phyloP scores from a whole-genome alignment of 2,113 vertebrate genomes.

The Leptocoma aspasia region DNA sequence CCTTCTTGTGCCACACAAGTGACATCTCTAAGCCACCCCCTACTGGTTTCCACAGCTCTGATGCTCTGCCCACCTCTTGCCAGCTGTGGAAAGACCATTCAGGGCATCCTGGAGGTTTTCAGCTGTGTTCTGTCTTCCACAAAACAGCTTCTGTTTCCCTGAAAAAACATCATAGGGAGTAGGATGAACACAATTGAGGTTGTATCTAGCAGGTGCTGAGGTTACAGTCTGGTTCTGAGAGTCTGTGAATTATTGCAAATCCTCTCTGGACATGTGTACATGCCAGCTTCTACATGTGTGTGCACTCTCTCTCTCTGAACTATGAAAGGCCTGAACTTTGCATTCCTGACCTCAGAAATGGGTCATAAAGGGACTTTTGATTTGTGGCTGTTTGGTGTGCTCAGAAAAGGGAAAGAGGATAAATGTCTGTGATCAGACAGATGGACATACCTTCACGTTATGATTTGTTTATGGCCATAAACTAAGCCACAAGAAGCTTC shows the following conservation, averaged over 20 bases:
- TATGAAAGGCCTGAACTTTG: not conserved
- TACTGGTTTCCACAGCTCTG: not conserved
- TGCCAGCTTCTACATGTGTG: rapidly evolving
- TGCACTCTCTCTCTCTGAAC: not conserved
- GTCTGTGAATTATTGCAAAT: not conserved
- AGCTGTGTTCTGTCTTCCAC: not conserved
- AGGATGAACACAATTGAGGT: not conserved
- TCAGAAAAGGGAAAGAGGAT: not conserved
- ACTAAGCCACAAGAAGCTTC: not conserved
- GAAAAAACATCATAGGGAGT: not conserved
- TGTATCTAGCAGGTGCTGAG: not conserved
- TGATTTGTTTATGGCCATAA: not conserved
- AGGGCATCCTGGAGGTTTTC: not conserved
- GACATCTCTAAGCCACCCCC: not conserved
- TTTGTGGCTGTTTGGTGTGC: not conserved
- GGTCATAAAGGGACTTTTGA: not conserved
- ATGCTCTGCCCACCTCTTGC: not conserved
- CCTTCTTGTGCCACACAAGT: not conserved
- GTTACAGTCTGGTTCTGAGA: not conserved
- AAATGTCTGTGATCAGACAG: not conserved
- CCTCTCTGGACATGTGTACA: rapidly evolving
- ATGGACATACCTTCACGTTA: not conserved
- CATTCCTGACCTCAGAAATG: not conserved
- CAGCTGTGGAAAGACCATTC: not conserved
- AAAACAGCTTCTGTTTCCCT: not conserved